Base-by-base conservation (phyloP, 2,888 invertebrate genomes). In the Nomada ruficornis region DNA sequence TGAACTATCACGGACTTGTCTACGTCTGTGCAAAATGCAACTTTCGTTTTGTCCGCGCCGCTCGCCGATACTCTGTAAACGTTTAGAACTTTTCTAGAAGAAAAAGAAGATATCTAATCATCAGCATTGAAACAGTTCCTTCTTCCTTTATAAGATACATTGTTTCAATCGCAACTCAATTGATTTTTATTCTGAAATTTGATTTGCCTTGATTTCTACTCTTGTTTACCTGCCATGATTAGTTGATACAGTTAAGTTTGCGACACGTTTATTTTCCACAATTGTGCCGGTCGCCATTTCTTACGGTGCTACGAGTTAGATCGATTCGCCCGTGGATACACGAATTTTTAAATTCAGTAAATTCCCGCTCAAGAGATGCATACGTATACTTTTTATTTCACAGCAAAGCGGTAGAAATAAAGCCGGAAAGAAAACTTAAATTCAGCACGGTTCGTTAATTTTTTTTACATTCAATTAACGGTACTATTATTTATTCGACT, bases 1-100 rank as follows among this genome's bases (percentile, higher is more conserved):
- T 97, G 97, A 69, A 98, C 96, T 77, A 99, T 96, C 13, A 98
- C 98, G 29, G 98, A 98, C 94, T 98, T 98, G 91, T 99, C 99
- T 91, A 98, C 95, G 94, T 98, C 98, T n/a, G 97, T 97, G 91
- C 97, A 97, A 93, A 96, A 96, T 15, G 95, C 94, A 26, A 96
- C 94, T 89, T 95, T 95, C 88, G 94, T 94, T 90, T 94, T 94
- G 90, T 95, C 95, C 20, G 91, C 73, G 29, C 91, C 92, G 42
- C 85, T 74, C 10, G 89, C 83, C 0, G 89, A 88, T 36, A 92
- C 83, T 79, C 91, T 92, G 69, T 13, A 68, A 55, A 68, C n/a
- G 54, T 42, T 52, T 47, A 36, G 4, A 42, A 60, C 1, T 52
- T 59, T 54, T 23, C 18, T 55, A 44, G 10, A 36, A 67, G 23